phyloP scores from a whole-genome alignment of 2,888 invertebrate species.

The Cryptocheilus praepositus region DNA sequence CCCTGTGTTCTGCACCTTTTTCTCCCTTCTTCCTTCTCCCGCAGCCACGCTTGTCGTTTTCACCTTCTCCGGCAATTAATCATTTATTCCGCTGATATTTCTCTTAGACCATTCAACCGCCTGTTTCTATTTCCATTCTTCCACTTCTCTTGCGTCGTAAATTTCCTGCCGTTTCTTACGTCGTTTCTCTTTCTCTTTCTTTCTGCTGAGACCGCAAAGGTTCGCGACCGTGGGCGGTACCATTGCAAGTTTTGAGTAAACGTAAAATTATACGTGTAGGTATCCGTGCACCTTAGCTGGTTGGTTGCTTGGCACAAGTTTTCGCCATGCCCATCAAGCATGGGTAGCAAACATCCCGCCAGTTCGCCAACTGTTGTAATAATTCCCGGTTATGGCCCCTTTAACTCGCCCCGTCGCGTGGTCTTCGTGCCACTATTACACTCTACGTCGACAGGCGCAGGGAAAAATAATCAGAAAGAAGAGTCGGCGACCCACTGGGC shows the following conservation, averaged over 20 bases:
- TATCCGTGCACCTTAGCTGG: constrained; percentile 15
- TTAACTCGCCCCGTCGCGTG: constrained; percentile 15
- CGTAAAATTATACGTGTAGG: constrained; percentile 37
- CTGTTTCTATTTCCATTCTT: too few species aligned
- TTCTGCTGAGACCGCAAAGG: constrained; percentile 18
- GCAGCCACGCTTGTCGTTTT: too few species aligned
- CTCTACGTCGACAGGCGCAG: not conserved
- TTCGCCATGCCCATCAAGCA: constrained; percentile 40
- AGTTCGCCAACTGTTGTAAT: constrained; percentile 57
- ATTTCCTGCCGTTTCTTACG: not conserved
- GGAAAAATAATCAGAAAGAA: constrained; percentile 21
- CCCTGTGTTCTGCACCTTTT: not conserved
- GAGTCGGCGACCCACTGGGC: too few species aligned
- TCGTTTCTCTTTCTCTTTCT: constrained; percentile 2
- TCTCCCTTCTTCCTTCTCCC: not conserved
- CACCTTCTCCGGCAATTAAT: too few species aligned
- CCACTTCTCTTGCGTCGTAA: too few species aligned
- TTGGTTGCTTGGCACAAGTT: constrained; percentile 31
- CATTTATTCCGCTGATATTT: too few species aligned
- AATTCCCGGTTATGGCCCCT: constrained; percentile 49
- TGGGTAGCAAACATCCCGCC: constrained; percentile 45
- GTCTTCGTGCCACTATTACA: constrained; percentile 2
- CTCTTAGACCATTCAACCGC: too few species aligned
- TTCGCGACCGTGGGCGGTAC: constrained; percentile 19
- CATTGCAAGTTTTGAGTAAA: constrained; percentile 32